A percentile compares a stretch with the other conserved stretches of the same genome.
Conservation (phyloP, 2,113 vertebrate species). For the Carlito syrichta region DNA sequence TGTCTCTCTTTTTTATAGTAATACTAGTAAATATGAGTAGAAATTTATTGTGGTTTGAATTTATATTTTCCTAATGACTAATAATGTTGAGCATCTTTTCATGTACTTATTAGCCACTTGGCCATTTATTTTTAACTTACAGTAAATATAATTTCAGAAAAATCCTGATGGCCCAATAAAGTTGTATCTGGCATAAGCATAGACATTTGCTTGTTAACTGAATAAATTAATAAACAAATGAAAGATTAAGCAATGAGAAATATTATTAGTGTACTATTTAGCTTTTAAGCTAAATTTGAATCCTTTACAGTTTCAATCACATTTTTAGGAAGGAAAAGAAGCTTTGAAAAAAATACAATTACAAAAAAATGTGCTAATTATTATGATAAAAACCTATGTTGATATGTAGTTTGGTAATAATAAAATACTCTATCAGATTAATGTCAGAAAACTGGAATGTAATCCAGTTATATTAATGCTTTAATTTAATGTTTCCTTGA, state of each 20-base stretch:
- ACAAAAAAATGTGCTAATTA: not conserved
- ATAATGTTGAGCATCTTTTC: not conserved
- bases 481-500: conserved; percentile 39
- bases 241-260: not conserved
- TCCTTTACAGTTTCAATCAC: not conserved
- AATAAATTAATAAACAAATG: not conserved
- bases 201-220: not conserved
- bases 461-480: not conserved
- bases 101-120: not conserved
- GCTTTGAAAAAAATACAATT: not conserved
- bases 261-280: not conserved
- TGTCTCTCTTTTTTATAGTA: not conserved
- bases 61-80: not conserved
- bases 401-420: conserved; percentile 9
- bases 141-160: conserved; percentile 26
- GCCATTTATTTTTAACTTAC: not conserved
- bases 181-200: not conserved
- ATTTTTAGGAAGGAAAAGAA: not conserved
- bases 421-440: not conserved
- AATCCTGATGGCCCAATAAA: not conserved
- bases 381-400: not conserved
- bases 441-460: not conserved
- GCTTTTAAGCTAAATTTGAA: conserved; percentile 8
- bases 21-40: not conserved
- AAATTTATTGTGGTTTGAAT: not conserved